Evolutionary conservation across 2,113 vertebrate species (phyloP).

Genomic region (Accipiter cooperii): DNA sequence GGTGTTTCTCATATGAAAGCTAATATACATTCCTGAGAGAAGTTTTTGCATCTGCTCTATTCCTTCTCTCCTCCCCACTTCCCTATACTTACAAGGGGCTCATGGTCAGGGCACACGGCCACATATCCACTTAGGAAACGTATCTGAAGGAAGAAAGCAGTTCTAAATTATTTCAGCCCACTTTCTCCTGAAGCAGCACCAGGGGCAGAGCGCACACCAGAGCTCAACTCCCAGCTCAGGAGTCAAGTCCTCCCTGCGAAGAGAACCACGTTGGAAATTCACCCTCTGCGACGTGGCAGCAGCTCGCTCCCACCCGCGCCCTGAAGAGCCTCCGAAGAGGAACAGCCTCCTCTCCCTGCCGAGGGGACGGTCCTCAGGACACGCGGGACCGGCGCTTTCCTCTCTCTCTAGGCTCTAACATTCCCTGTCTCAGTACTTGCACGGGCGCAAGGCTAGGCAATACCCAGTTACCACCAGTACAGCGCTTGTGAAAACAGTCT

Average conservation of each 20-base stretch:
- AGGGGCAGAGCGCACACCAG: neutral
- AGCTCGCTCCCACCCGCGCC: neutral
- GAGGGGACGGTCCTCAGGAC: neutral
- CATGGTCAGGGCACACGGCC: neutral
- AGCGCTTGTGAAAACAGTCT: rapidly evolving
- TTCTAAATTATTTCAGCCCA: neutral
- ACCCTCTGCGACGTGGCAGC: neutral
- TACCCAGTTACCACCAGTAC: neutral
- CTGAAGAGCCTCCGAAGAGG: neutral
- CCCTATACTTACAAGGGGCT: neutral
- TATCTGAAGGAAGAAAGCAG: neutral
- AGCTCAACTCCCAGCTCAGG: neutral
- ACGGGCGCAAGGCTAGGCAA: rapidly evolving
- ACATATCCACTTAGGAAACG: neutral
- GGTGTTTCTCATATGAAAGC: neutral
- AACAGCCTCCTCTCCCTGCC: neutral
- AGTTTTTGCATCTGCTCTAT: neutral
- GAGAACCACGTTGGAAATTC: neutral
- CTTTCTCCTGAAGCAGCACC: neutral
- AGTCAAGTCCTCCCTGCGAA: neutral
- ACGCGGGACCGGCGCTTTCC: rapidly evolving
- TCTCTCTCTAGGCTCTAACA: neutral
- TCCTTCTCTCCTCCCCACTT: neutral
- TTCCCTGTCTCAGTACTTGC: neutral
- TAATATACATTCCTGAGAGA: neutral